Base-by-base conservation (phyloP, 1,140 invertebrate species). In the Papilio polyxenes region DNA sequence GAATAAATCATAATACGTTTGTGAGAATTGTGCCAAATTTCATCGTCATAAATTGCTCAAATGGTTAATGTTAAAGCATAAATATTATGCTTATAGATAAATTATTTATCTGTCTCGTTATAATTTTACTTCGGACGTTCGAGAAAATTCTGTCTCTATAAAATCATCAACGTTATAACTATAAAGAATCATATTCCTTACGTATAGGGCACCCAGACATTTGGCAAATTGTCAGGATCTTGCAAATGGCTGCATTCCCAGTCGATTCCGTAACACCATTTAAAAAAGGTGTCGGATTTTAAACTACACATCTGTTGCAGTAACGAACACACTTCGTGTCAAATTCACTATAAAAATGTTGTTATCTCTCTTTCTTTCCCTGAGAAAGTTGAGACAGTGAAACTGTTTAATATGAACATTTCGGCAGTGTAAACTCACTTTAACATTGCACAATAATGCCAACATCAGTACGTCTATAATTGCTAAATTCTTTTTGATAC, bases 151-250 rank as follows among this genome's bases (percentile, higher is more conserved):
- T 49, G 44, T 65, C 40, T 80, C 56, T 65, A 69, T 11, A 48
- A 48, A 62, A 59, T 11, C 10, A 62, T 31, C 56, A 44, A 56
- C 53, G 56, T 79, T 37, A n/a, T 44, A 15, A 62, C 40, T 53
- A 79, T 40, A 76, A n/a, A 9, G 40, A 44, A 44, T 44, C 31
- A n/a, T 78, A 37, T 78, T 40, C 56, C 23, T 48, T 69, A 65
- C n/a, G 59, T 80, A 62, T 62, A 20, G 53, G 15, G 65, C 56
- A 37, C 37, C 44, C 6, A 65, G 78, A 80, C 48, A 53, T 87
- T 87, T 89, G 88, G 89, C 89, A 89, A 84, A 86, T 81, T 89
- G 88, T 85, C 90, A 91, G 81, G 81, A 82, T 72, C 86, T 85
- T 85, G 80, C 79, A 81, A 86, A 86, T 85, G 84, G 82, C 80